Percentiles rank a stretch among this genome's conserved stretches.
phyloP scores from a whole-genome alignment of 2,113 vertebrate genomes.

The Barbus barbus region DNA sequence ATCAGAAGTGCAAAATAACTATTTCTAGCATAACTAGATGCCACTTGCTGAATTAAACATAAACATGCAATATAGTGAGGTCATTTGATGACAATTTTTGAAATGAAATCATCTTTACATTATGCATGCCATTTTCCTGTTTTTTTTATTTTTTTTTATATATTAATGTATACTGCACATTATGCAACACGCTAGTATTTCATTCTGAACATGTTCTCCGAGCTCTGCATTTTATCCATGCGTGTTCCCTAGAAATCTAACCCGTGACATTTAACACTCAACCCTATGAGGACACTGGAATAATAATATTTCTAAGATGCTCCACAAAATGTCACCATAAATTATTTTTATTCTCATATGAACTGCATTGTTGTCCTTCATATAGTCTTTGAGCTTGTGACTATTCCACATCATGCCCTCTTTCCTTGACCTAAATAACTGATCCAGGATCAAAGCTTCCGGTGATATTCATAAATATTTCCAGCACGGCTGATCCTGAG shows the following conservation, averaged over 20 bases:
- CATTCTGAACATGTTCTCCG: no score
- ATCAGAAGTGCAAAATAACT: no score
- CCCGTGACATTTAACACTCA: not conserved
- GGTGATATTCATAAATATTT: constrained; percentile 3
- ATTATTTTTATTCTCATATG: not conserved
- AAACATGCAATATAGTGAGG: no score
- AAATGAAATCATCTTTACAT: no score
- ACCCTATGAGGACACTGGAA: not conserved
- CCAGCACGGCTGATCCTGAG: constrained; percentile 15
- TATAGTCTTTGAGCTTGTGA: not conserved
- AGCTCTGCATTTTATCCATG: no score
- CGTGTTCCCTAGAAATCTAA: not conserved
- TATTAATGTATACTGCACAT: no score
- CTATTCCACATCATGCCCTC: not conserved
- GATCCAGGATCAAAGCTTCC: constrained; percentile 12
- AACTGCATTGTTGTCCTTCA: not conserved
- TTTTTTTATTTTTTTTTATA: no score
- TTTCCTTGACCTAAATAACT: constrained; percentile 9
- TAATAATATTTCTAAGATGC: not conserved
- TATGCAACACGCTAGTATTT: no score
- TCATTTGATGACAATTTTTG: no score
- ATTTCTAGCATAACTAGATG: no score
- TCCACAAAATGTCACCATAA: not conserved
- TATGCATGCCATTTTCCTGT: no score
- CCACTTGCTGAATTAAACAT: no score